phyloP scores from a whole-genome alignment of 1,140 invertebrate genomes.

The Diprion similis region DNA sequence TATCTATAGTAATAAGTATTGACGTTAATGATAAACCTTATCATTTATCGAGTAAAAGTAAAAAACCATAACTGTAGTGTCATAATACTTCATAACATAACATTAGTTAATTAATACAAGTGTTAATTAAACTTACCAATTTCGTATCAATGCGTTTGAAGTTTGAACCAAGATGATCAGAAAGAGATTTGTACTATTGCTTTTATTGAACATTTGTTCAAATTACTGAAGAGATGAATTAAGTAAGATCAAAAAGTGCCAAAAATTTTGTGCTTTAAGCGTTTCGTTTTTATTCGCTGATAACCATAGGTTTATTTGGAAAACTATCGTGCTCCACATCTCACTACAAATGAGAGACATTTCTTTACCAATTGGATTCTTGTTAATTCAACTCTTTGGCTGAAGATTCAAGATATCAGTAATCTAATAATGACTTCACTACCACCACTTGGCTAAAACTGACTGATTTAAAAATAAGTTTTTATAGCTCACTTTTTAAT shows the following conservation, averaged over 20 bases:
- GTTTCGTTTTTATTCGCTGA: too few species aligned
- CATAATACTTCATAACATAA: constrained; percentile 41
- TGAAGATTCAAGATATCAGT: background rate
- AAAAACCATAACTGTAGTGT: constrained; percentile 37
- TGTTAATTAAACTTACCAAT: constrained; percentile 44
- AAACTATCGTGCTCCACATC: too few species aligned
- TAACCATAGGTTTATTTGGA: too few species aligned
- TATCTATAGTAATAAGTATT: constrained; percentile 32
- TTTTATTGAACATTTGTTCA: background rate
- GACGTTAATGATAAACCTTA: constrained; percentile 30
- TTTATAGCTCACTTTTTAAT: constrained; percentile 43
- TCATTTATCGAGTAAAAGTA: background rate
- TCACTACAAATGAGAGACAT: background rate
- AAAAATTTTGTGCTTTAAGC: background rate
- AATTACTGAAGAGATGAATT: background rate
- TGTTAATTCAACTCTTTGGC: constrained; percentile 1
- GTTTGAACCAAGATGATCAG: background rate
- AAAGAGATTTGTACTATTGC: background rate
- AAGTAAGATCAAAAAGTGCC: background rate
- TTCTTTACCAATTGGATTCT: background rate
- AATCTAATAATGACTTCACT: background rate
- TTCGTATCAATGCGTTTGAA: background rate
- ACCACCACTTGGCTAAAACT: constrained; percentile 23
- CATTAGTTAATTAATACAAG: constrained; percentile 37
- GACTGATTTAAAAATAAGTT: constrained; percentile 47